Conservation (phyloP, 2,113 vertebrate species). For the Microtus oregoni region DNA sequence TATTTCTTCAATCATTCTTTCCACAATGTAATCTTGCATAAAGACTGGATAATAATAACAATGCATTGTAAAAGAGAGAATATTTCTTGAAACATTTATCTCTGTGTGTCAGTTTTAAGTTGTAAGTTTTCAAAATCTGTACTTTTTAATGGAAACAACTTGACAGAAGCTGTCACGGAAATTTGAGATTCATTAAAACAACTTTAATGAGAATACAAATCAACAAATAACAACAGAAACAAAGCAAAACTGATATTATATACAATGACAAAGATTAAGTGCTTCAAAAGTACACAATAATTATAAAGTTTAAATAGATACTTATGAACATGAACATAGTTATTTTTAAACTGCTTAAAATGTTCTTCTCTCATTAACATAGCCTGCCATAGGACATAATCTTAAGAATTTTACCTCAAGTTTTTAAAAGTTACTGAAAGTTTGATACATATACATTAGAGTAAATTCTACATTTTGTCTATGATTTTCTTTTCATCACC, state of each 20-base stretch:
- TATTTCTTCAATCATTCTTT: too few relatives aligned
- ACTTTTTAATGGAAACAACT: too few relatives aligned
- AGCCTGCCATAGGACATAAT: neutral
- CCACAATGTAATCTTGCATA: too few relatives aligned
- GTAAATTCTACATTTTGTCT: neutral
- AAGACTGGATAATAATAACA: too few relatives aligned
- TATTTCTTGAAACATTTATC: too few relatives aligned
- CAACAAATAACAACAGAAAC: neutral
- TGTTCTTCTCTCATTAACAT: neutral
- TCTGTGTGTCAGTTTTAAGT: too few relatives aligned
- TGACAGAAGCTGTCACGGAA: too few relatives aligned
- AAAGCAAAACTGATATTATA: neutral
- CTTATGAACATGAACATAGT: neutral
- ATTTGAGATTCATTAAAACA: too few relatives aligned
- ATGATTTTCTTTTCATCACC: neutral
- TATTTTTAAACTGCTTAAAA: neutral
- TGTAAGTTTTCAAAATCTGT: too few relatives aligned
- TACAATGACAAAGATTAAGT: neutral
- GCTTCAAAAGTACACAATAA: neutral
- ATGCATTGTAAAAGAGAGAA: too few relatives aligned
- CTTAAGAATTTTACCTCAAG: neutral
- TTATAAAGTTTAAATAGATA: neutral
- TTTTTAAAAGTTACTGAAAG: neutral
- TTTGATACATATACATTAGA: neutral
- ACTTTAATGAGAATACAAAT: neutral